These are phyloP conservation scores for Neogale vison DNA, from an alignment of 2,113 vertebrate species.

Conservation along the genomic window DNA sequence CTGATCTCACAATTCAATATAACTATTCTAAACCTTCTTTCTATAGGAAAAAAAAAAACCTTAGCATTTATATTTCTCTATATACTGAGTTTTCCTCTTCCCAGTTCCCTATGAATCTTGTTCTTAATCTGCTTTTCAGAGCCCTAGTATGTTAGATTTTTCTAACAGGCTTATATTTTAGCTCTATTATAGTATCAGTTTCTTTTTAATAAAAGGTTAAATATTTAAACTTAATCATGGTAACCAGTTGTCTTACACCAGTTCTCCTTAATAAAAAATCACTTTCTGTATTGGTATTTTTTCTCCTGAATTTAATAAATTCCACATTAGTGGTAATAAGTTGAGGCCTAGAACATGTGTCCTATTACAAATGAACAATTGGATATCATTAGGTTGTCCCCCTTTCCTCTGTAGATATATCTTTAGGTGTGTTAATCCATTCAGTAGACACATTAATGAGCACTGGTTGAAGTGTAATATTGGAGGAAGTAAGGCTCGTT, in stretches of 20 bases:
- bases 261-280: conserved; percentile 76
- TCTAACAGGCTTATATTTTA: conserved; percentile 58
- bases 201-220: conserved; percentile 54
- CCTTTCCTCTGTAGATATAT: conserved; percentile 85
- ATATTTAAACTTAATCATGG: conserved; percentile 64
- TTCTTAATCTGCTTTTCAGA: conserved; percentile 32
- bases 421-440: conserved; percentile 91
- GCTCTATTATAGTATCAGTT: conserved; percentile 55
- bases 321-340: conserved; percentile 87
- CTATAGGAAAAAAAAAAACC: neutral
- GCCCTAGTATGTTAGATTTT: conserved; percentile 48
- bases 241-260: conserved; percentile 60
- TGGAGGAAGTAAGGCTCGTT: conserved; percentile 86
- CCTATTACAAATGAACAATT: conserved; percentile 86
- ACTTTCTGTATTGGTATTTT: conserved; percentile 88
- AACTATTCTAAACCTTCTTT: conserved; percentile 22
- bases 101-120: neutral
- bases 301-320: conserved; percentile 90
- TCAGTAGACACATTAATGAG: conserved; percentile 91
- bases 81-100: conserved; percentile 5
- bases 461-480: conserved; percentile 88
- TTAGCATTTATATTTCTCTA: neutral
- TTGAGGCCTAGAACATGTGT: conserved; percentile 80
- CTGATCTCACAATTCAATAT: neutral
- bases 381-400: conserved; percentile 86